These are phyloP conservation scores for Dione vanillae DNA, from an alignment of 2,888 invertebrate genomes.

Conservation along the genomic window DNA sequence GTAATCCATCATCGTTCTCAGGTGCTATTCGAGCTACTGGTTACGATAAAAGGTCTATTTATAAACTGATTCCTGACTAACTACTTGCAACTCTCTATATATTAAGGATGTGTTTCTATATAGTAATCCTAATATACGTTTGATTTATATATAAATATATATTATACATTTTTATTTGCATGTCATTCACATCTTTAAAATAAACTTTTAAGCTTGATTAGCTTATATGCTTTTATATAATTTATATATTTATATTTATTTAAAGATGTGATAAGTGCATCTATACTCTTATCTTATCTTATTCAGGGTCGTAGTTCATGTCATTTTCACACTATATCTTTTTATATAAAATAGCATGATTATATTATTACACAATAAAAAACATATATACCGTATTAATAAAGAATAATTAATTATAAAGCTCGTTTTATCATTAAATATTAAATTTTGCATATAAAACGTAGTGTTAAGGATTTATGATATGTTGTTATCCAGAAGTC, in stretches of 20 bases:
- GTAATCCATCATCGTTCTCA: constrained; percentile 40
- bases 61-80: constrained; percentile 33
- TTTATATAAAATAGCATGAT: no score
- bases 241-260: no score
- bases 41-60: constrained; percentile 42
- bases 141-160: not conserved
- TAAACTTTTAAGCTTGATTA: not conserved
- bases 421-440: not conserved
- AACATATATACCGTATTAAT: not conserved
- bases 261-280: no score
- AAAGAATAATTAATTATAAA: not conserved
- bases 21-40: constrained; percentile 35
- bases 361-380: no score
- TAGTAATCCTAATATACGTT: constrained; percentile 18
- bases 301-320: no score
- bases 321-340: no score
- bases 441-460: not conserved
- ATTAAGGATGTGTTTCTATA: constrained; percentile 2
- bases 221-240: not conserved
- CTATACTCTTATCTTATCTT: no score
- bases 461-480: not conserved
- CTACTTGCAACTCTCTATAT: constrained; percentile 20
- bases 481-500: constrained; percentile 31
- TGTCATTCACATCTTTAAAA: not conserved
- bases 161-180: not conserved